Evolutionary conservation across 2,113 vertebrate genomes (phyloP).

Genomic region (Heteronetta atricapilla): DNA sequence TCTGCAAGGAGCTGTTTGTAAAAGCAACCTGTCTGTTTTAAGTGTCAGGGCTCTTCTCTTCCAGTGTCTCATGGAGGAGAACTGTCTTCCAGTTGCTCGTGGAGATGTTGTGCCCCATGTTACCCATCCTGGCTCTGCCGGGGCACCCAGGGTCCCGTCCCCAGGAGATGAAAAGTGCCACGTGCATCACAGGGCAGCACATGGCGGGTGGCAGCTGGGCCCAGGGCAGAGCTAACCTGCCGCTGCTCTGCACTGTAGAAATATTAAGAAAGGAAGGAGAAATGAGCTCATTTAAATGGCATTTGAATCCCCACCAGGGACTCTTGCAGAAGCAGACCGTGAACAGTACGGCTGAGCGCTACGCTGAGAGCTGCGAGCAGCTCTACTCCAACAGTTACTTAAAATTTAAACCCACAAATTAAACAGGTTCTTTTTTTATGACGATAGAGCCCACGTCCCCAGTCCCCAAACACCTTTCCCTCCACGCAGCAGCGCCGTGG

Average conservation of each 20-base stretch:
- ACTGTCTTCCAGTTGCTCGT: accelerated
- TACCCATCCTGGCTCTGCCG: accelerated
- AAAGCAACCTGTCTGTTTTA: too few species aligned
- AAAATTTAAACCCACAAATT: slow-evolving; percentile 52
- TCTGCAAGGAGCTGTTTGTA: too few species aligned
- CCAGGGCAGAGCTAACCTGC: background rate
- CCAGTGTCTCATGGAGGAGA: too few species aligned
- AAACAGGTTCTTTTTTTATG: slow-evolving; percentile 7
- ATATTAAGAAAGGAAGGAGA: background rate
- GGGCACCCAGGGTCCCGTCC: accelerated
- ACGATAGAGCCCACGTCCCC: background rate
- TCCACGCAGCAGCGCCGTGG: accelerated
- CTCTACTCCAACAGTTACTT: slow-evolving; percentile 23
- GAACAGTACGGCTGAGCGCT: background rate
- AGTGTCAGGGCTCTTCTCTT: too few species aligned
- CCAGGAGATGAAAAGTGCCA: accelerated
- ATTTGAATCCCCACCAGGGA: background rate
- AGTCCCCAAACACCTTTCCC: background rate
- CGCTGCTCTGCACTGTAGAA: background rate
- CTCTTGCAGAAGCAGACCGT: background rate
- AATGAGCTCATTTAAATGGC: background rate
- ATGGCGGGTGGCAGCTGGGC: background rate
- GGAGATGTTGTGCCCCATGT: accelerated
- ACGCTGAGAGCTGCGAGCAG: background rate
- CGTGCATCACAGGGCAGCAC: accelerated